Base-by-base conservation (phyloP, 2,888 invertebrate genomes). In the Zhuqinia jingwanae region DNA sequence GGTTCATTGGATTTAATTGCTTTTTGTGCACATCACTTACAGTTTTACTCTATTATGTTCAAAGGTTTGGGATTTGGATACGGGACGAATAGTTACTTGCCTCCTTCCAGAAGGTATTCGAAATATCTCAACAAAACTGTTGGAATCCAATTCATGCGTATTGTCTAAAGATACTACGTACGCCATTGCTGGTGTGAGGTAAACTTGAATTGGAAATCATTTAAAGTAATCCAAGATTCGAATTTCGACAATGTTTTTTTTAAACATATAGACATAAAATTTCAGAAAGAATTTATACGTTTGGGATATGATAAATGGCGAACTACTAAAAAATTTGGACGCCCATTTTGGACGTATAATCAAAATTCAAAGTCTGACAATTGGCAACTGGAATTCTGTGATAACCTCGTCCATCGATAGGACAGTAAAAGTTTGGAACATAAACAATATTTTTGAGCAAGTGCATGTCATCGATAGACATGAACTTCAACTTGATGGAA, bases 391-490 rank as follows among this genome's bases (percentile, higher is more conserved):
- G 97, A 97, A 97, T 92, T 97, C 93, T 47, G 93, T 98, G 5
- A 97, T 99, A 70, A 99, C 99, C 0, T 98, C 99, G 0, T 99
- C 99, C 0, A 98, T 99, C 73, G 99, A 99, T 92, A 95, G 99
- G 87, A 98, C 98, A 0, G 98, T 99, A 8, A 99, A 99, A 94
- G 98, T 99, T 3, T 99, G 99, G 99, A 99, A 99, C 92, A 98
- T 99, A 83, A 98, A 99, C 92, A 99, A 99, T 92, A 99, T 99
- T 90, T 98, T 98, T 92, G 99, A 99, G 92, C 98, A 98, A 92
- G 98, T 98, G 0, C 98, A 98, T 92, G 97, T 97, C 56, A 98
- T 99, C 89, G 97, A 98, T 92, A 94, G 98, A 10, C 98, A 99
- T 92, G 99, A 99, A 92, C 93, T 98, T 87, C 97, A 98, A 91